Evolutionary conservation across 2,797 vertebrate genomes (phyloP).

Genomic region (Lepus townsendii): DNA sequence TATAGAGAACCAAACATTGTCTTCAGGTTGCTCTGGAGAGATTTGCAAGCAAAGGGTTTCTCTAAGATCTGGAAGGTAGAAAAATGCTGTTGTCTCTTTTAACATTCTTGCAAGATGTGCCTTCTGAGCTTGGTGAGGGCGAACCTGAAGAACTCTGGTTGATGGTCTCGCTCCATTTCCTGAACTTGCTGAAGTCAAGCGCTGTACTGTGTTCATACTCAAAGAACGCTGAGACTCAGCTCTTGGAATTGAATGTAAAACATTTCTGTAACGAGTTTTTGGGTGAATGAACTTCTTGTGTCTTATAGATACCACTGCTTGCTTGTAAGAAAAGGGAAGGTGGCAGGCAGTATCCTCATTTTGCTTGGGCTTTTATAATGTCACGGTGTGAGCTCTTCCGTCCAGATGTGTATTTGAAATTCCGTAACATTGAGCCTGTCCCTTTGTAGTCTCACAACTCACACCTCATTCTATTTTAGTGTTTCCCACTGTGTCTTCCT

Average conservation of each 20-base stretch:
- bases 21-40: neutral
- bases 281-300: neutral
- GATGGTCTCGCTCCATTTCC: neutral
- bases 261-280: conserved; percentile 16
- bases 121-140: neutral
- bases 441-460: neutral
- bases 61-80: neutral
- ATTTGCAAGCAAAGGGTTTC: neutral
- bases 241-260: conserved; percentile 44
- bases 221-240: neutral
- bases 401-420: conserved; percentile 21
- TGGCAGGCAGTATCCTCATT: neutral
- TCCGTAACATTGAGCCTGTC: neutral
- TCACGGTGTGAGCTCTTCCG: neutral
- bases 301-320: neutral
- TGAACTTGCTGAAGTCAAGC: neutral
- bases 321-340: neutral
- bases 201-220: neutral
- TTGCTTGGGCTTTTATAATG: conserved; percentile 38
- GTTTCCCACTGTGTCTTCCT: neutral
- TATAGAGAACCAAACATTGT: neutral
- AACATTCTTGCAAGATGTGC: neutral
- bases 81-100: neutral
- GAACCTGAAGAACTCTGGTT: neutral
- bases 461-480: neutral